Conservation (phyloP, 2,113 vertebrate species). For the Aspiorhynchus laticeps region DNA sequence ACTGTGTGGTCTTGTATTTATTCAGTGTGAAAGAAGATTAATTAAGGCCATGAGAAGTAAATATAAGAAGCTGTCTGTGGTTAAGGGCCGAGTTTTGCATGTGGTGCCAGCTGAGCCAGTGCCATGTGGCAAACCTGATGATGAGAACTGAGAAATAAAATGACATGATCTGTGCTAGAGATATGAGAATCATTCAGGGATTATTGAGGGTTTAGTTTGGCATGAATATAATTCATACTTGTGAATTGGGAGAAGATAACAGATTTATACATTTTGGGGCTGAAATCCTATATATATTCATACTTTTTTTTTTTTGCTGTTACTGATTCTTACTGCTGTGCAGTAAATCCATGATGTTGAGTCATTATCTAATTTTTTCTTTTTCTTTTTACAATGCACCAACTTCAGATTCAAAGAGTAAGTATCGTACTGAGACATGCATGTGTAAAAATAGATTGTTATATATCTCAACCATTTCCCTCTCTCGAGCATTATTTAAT, state of each 20-base stretch:
- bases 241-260: neutral
- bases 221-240: neutral
- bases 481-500: neutral
- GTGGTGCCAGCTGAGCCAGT: neutral
- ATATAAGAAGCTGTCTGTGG: slow-evolving; percentile 24
- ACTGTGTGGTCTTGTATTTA: slow-evolving; percentile 61
- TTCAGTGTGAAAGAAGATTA: slow-evolving; percentile 62
- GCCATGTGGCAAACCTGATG: neutral
- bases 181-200: neutral
- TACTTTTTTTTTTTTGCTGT: neutral
- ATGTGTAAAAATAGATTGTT: slow-evolving; percentile 9
- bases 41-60: slow-evolving; percentile 52
- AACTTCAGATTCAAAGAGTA: slow-evolving; percentile 96
- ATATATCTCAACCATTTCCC: neutral
- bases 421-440: slow-evolving; percentile 73
- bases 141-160: slow-evolving; percentile 19
- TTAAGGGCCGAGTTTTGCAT: neutral
- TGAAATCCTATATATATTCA: neutral
- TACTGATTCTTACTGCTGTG: neutral
- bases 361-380: slow-evolving; percentile 47
- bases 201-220: neutral
- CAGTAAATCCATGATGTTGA: neutral
- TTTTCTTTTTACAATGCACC: slow-evolving; percentile 58
- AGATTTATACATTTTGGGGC: neutral
- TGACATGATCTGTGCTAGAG: neutral